Conservation (phyloP, 2,113 vertebrate genomes). For the Saiga tatarica region DNA sequence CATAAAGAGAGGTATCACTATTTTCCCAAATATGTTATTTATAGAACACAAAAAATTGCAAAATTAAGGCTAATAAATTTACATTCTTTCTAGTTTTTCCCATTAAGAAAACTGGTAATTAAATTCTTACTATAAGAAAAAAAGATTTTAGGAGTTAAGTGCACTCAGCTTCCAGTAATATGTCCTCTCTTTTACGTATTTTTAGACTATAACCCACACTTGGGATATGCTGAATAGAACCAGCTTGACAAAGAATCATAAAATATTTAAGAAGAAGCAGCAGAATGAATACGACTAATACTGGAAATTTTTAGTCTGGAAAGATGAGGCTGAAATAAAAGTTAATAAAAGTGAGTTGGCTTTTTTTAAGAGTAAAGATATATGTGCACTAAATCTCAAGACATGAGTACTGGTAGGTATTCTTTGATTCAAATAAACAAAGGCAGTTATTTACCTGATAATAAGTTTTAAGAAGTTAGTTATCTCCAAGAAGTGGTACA, state of each 20-base stretch:
- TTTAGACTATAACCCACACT: not conserved
- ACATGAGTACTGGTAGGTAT: not conserved
- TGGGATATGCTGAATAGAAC: not conserved
- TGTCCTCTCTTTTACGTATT: not conserved
- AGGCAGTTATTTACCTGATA: not conserved
- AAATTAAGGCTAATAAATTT: not conserved
- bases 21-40: not conserved
- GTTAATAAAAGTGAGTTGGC: not conserved
- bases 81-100: not conserved
- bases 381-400: not conserved
- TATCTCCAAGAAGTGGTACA: not conserved
- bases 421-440: constrained; percentile 48
- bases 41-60: constrained; percentile 8
- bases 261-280: not conserved
- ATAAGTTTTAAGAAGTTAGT: constrained; percentile 5
- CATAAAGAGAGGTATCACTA: not conserved
- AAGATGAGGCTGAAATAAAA: not conserved
- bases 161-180: not conserved
- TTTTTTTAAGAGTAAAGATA: not conserved
- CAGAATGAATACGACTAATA: not conserved
- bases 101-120: constrained; percentile 12
- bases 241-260: not conserved
- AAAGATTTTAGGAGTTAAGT: not conserved
- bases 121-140: not conserved
- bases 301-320: not conserved